Base-by-base conservation (phyloP, 2,888 invertebrate species). In the Amiota communis region DNA sequence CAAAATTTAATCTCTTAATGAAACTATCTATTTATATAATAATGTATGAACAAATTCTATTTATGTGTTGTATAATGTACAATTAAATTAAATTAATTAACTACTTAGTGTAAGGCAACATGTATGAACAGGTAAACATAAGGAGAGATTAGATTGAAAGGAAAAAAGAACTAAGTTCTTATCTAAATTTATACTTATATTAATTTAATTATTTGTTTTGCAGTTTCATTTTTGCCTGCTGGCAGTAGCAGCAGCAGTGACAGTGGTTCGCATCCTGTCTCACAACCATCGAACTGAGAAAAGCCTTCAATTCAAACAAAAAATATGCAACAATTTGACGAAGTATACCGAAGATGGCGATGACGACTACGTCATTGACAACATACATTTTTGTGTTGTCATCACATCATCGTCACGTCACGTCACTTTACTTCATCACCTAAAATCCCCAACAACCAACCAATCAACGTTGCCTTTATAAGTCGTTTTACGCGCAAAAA, bases 221-320 rank as follows among this genome's bases (percentile, higher is more conserved):
- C 80, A 88, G 88, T 87, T 47, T 84, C 88, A 46, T 77, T 85
- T 73, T 80, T 88, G 81, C 88, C 88, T 57, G 77, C 87, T 17
- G 81, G 88, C 73, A 82, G 80, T 76, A 76, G 78, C 78, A 82
- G 80, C 76, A 76, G 78, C 78, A 80, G 74, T 64, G 79, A 72
- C 71, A 76, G 80, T 2, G 75, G 73, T 48, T 72, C 79, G 46
- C 73, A 75, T 64, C 65, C 80, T 67, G 73, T 76, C 10, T 72
- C 76, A 47, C 72, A 75, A 11, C 13, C 68, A 59, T 77, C 77
- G 47, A 76, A 80, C 12, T 72, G 75, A 73, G 69, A 13, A 71
- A 17, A 23, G 6, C 12, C 11, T 17, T n/a, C 13, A 46, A 51
- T 23, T 36, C 47, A n/a, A 48, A 15, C 20, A 23, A n/a, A n/a